Evolutionary conservation across 2,113 vertebrate genomes (phyloP).

Genomic region (Ophiodon elongatus): DNA sequence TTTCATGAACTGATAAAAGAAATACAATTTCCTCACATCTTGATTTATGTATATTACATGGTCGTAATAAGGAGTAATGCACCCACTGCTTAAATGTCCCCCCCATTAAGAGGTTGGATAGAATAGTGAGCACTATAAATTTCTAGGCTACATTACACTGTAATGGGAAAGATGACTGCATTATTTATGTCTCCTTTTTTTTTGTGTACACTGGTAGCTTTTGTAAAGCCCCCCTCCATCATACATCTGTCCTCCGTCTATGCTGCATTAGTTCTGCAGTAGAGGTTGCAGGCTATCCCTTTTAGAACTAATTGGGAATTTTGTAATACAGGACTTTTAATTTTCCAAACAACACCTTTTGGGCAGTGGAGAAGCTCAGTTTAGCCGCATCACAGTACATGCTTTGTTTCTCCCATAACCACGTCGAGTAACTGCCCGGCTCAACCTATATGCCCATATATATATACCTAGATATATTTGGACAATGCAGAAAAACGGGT

Average conservation of each 20-base stretch:
- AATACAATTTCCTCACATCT: conserved; percentile 18
- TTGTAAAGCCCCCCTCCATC: conserved; percentile 4
- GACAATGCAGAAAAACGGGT: neutral
- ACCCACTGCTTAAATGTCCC: conserved; percentile 41
- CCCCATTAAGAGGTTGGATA: conserved; percentile 43
- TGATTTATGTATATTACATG: conserved; percentile 34
- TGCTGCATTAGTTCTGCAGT: conserved; percentile 26
- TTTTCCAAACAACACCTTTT: conserved; percentile 1
- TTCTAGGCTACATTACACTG: conserved; percentile 27
- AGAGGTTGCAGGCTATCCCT: conserved; percentile 6
- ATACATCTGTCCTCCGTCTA: conserved; percentile 26
- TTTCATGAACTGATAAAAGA: conserved; percentile 31
- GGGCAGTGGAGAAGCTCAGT: neutral
- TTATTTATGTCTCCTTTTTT: conserved; percentile 50
- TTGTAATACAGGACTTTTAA: neutral
- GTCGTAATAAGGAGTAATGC: conserved; percentile 40
- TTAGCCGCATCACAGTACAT: neutral
- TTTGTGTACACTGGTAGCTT: conserved; percentile 25
- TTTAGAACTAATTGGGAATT: neutral
- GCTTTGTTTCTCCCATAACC: neutral
- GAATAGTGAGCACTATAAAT: conserved; percentile 34
- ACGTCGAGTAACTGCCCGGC: neutral
- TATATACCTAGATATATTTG: neutral
- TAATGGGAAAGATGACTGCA: conserved; percentile 51
- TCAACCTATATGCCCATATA: neutral